A percentile compares a stretch with the other conserved stretches of the same genome.
phyloP scores from a whole-genome alignment of 1,140 invertebrate genomes.

The Cotesia chilonis region DNA sequence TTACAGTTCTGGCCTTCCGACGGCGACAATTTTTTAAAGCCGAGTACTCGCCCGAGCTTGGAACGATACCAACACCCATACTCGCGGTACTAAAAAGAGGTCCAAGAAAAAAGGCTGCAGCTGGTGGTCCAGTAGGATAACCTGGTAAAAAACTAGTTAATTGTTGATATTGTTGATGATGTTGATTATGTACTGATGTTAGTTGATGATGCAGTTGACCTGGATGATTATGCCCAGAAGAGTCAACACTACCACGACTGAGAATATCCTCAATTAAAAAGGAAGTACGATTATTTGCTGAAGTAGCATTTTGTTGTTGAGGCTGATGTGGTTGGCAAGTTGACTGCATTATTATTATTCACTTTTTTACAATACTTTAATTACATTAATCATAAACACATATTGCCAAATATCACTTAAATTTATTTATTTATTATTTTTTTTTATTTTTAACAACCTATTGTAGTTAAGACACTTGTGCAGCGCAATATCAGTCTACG shows the following conservation, averaged over 20 bases:
- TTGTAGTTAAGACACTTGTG: no score
- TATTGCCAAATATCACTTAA: no score
- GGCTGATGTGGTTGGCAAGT: slow-evolving; percentile 59
- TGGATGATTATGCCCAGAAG: slow-evolving; percentile 54
- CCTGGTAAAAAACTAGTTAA: slow-evolving; percentile 62
- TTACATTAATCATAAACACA: neutral
- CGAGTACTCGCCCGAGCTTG: slow-evolving; percentile 56
- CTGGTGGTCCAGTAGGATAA: slow-evolving; percentile 63
- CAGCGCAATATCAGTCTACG: no score
- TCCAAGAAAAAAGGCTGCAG: slow-evolving; percentile 64
- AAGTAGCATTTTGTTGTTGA: slow-evolving; percentile 56
- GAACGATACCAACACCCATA: slow-evolving; percentile 60
- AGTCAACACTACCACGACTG: slow-evolving; percentile 69
- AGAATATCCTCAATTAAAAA: slow-evolving; percentile 86
- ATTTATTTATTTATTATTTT: no score
- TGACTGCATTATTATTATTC: slow-evolving; percentile 55
- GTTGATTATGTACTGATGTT: slow-evolving; percentile 49
- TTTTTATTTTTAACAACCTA: no score
- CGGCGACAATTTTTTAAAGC: slow-evolving; percentile 89
- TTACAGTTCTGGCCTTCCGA: slow-evolving; percentile 90
- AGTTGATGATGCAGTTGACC: slow-evolving; percentile 51
- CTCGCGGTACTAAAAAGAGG: slow-evolving; percentile 57
- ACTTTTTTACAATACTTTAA: neutral
- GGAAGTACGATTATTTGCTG: slow-evolving; percentile 67
- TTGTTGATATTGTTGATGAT: slow-evolving; percentile 63